Evolutionary conservation across 2,888 invertebrate species (phyloP), one percentile per base, ranked within the genome.

Genomic region (Drosophila rubida): DNA sequence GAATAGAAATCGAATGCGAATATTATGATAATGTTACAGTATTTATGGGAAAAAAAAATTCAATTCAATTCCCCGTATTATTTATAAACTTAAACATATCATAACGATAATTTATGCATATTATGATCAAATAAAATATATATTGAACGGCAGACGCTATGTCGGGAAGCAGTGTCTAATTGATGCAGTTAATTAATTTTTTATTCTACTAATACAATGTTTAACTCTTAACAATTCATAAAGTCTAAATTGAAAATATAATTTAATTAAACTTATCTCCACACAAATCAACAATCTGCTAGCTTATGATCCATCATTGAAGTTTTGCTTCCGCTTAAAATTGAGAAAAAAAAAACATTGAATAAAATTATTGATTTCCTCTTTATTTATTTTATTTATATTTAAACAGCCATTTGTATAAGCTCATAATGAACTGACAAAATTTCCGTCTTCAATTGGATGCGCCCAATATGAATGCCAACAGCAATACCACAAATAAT

Each of bases 401-500:
- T 51, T 41, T 41, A 39, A 27, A 19, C 16, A 16, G 39, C n/a
- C 8, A 51, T 27, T 41, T 41, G 39, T 41, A 19, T 51, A 41
- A 41, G 13, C n/a, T n/a, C 8, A 41, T 19, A 51, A 39, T 8
- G 37, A 25, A 11, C n/a, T 37, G 23, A 23, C 25, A 50, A 50
- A 4, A 37, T 50, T 51, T 50, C 37, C 14, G 50, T 23, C 23
- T 35, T 50, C 23, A 37, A 39, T 51, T 41, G 27, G 41, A 8
- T 27, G 8, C 11, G 27, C 11, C 16, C 23, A 27, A 27, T 51
- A 8, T 16, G 16, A 39, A 27, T 27, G 32, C 32, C 32, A 32
- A 32, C 2, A 19, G 5, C 23, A 16, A 53, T 2, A 19, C 16
- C 16, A 53, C 27, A 53, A 53, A 53, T 30, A n/a, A n/a, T n/a